Evolutionary conservation across 1,140 invertebrate species (phyloP), one percentile per base, ranked within the genome.

Genomic region (Drosophila pallidifrons): DNA sequence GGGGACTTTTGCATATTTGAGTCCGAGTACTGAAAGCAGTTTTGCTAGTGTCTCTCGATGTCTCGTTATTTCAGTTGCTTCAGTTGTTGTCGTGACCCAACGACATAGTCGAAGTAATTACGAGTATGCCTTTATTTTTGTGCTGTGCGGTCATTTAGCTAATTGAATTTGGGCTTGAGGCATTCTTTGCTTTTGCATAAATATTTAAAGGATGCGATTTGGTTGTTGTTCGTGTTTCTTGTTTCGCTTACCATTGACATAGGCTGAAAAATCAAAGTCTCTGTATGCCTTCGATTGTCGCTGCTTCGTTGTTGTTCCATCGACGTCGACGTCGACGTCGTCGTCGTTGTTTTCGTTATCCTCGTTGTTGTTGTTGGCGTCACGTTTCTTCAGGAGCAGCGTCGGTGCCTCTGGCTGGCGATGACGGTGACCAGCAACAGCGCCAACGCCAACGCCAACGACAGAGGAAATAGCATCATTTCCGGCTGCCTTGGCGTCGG

Each of bases 391-490:
- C 13, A 52, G 35, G 3, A 47, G 32, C 15, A 38, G 54, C 16
- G 43, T 49, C n/a, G 66, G 57, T 46, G 57, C 66, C 55, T 41
- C 45, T 11, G 55, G 11, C 35, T 70, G 57, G 38, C 28, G 28
- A 46, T 54, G 67, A 15, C 35, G 55, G 13, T 13, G 66, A 38
- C 45, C 66, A 52, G 35, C 7, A 8, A 8, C 32, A 6, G 32
- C 32, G 7, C 7, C 11, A 7, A 4, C 3, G 15, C 15, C 49
- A 11, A 28, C 5, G 16, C 11, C 76, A 16, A 63, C 55, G 30
- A 51, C 68, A 81, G 81, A 83, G 81, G 81, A 83, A 77, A 81
- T 85, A 57, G 66, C 81, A 67, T 83, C 77, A 83, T 85, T 85
- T 83, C 81, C 81, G 81, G 47, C 41, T 30, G 66, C 72, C 60